Percentiles rank a stretch among this genome's conserved stretches.
These are phyloP conservation scores for Arctopsyche grandis DNA, from an alignment of 1,140 invertebrate species.

Conservation along the genomic window DNA sequence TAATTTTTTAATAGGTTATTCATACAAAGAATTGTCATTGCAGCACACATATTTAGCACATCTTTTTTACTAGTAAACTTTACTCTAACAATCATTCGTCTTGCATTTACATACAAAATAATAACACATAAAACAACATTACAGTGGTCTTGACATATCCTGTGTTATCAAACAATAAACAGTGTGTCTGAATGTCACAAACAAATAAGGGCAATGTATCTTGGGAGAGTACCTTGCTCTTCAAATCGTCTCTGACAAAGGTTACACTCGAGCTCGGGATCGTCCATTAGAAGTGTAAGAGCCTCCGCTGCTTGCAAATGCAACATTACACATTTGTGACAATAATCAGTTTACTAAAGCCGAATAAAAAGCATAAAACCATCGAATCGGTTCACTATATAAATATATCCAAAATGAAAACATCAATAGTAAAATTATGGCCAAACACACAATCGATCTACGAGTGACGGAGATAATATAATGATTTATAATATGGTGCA, in stretches of 20 bases:
- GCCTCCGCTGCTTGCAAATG: constrained; percentile 74
- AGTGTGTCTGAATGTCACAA: constrained; percentile 21
- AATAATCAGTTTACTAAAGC: constrained; percentile 27
- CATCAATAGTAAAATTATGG: too few species aligned
- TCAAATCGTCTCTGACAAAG: constrained; percentile 81
- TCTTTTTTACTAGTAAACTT: too few species aligned
- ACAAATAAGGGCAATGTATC: constrained; percentile 38
- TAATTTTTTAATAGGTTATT: not conserved
- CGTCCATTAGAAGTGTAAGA: constrained; percentile 72
- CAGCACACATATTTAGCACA: not conserved
- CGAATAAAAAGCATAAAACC: not conserved
- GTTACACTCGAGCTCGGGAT: constrained; percentile 74
- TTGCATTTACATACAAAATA: not conserved
- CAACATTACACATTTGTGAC: constrained; percentile 52
- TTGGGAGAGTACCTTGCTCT: constrained; percentile 73
- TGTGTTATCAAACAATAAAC: constrained; percentile 19
- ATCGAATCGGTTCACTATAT: too few species aligned
- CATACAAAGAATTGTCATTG: not conserved
- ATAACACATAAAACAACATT: not conserved
- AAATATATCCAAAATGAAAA: too few species aligned
- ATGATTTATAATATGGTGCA: too few species aligned
- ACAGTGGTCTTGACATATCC: constrained; percentile 39
- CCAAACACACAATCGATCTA: too few species aligned
- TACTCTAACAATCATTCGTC: constrained; percentile 21
- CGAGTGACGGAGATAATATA: too few species aligned